phyloP scores from a whole-genome alignment of 2,113 vertebrate species.

The Labrus mixtus region DNA sequence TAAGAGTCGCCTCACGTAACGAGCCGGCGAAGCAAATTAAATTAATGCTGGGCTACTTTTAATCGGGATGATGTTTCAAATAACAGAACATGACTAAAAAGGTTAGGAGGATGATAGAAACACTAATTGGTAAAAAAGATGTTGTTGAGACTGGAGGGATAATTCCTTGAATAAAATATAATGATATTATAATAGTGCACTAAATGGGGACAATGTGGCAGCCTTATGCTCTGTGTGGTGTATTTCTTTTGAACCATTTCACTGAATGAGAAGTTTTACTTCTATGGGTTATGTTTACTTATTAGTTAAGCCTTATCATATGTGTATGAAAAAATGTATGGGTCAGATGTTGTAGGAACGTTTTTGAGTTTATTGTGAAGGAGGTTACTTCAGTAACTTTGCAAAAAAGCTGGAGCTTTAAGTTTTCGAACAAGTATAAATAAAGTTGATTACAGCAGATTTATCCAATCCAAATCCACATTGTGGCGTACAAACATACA shows the following conservation, averaged over 20 bases:
- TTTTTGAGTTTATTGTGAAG: too few species aligned
- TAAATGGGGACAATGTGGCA: background rate
- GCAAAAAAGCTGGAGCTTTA: background rate
- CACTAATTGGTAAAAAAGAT: conserved; percentile 45
- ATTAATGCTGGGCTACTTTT: conserved; percentile 63
- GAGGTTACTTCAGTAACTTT: too few species aligned
- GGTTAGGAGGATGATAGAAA: conserved; percentile 45
- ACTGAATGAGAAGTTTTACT: background rate
- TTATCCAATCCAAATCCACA: background rate
- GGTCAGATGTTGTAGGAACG: background rate
- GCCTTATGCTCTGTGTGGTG: background rate
- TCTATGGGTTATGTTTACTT: background rate
- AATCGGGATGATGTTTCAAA: conserved; percentile 63
- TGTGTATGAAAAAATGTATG: background rate
- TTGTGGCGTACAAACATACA: too few species aligned
- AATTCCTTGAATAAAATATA: conserved; percentile 4
- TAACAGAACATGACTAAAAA: conserved; percentile 50
- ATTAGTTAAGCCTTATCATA: conserved; percentile 1
- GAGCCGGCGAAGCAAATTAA: conserved; percentile 66
- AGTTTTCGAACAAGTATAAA: background rate
- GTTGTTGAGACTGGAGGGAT: conserved; percentile 6
- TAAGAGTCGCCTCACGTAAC: conserved; percentile 68
- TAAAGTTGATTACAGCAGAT: conserved; percentile 3
- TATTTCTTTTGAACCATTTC: background rate
- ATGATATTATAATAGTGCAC: conserved; percentile 1